Evolutionary conservation across 2,888 invertebrate genomes (phyloP), one percentile per base, ranked within the genome.

Genomic region (Empis stercorea): DNA sequence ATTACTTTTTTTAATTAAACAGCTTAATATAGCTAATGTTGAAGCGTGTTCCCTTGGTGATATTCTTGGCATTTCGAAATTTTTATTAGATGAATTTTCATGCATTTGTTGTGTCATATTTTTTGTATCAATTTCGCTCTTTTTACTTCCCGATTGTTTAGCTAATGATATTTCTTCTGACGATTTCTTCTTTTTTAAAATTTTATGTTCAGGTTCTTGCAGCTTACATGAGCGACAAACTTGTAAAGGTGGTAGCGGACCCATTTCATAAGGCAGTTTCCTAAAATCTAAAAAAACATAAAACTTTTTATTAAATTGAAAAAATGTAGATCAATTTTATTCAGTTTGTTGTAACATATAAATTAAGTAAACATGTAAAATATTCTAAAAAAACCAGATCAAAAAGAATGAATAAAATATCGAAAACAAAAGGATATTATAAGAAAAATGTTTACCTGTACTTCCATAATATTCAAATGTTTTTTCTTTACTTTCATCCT

Each of bases 31-130:
- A 1, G 89, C 89, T 49, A 88, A 66, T 0, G 91, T 91, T 0
- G 88, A 88, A 0, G 89, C 89, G 61, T 91, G 89, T 62, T 89
- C 89, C 17, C 91, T 72, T 0, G 91, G 91, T 0, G 87, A 88
- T 61, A 89, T 89, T 37, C 91, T 71, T 0, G 88, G 84, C 44
- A 68, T 53, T 44, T 67, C 67, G 23, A 58, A 51, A 49, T 54
- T 57, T 32, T 59, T 55, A 27, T 7, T 6, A 27, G 23, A 4
- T 27, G 23, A 27, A 4, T 63, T 55, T 48, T 64, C 54, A 10
- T 60, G 59, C 32, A 66, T 46, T 46, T 62, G n/a, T n/a, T n/a
- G 61, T 43, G 64, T 65, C 36, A 27, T 7, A 27, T 27, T 27
- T 27, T 27, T 27, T 4, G 9, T 7, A 13, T 36, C 37, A 14